Conservation (phyloP, 2,113 vertebrate genomes). For the Chauna torquata region DNA sequence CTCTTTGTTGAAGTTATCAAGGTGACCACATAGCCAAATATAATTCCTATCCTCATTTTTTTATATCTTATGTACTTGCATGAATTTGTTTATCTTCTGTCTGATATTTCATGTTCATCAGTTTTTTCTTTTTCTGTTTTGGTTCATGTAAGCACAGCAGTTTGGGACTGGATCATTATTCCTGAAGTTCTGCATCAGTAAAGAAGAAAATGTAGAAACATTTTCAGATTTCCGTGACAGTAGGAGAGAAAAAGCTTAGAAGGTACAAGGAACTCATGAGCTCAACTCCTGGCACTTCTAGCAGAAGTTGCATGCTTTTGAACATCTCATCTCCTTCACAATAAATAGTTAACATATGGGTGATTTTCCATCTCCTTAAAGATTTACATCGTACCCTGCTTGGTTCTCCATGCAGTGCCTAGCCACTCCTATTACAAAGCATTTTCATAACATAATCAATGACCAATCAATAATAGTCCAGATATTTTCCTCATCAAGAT, state of each 20-base stretch:
- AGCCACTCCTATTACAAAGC: background rate
- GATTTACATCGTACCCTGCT: background rate
- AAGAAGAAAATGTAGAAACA: background rate
- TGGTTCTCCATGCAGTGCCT: background rate
- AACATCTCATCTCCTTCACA: background rate
- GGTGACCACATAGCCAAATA: background rate
- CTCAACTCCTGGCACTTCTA: background rate
- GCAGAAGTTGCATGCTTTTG: background rate
- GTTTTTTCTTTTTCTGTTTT: background rate
- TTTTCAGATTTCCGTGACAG: background rate
- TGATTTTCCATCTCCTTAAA: background rate
- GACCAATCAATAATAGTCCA: background rate
- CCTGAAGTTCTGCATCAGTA: background rate
- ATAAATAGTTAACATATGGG: background rate
- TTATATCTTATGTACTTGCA: background rate
- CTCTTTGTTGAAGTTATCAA: slow-evolving; percentile 5
- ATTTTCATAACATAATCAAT: background rate
- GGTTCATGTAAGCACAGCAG: background rate
- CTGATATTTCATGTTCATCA: background rate
- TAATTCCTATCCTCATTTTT: background rate
- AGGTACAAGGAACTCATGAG: background rate
- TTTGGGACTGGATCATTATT: background rate
- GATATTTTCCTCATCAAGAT: background rate
- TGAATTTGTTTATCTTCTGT: background rate
- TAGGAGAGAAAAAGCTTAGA: background rate